Evolutionary conservation across 2,888 invertebrate species (phyloP).

Genomic region (Timema podura): DNA sequence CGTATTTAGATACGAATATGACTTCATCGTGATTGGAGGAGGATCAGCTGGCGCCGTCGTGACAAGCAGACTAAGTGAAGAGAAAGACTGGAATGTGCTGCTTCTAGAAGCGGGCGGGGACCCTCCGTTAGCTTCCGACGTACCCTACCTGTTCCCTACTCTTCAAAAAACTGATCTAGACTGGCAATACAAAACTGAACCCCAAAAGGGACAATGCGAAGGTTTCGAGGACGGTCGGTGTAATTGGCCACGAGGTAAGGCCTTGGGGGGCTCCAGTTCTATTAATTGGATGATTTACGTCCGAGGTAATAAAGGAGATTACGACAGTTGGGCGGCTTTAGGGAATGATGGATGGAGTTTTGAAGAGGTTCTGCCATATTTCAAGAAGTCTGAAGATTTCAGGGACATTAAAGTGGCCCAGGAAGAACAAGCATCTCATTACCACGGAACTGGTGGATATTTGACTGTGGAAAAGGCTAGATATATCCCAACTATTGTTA

Average conservation of each 20-base stretch:
- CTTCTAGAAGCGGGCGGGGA: slow-evolving; percentile 51
- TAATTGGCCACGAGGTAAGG: slow-evolving; percentile 57
- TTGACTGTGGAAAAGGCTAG: slow-evolving; percentile 46
- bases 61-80: slow-evolving; percentile 48
- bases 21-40: slow-evolving; percentile 49
- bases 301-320: slow-evolving; percentile 60
- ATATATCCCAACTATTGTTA: slow-evolving; percentile 48
- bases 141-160: background rate
- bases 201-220: slow-evolving; percentile 43
- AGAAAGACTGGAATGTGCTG: slow-evolving; percentile 8
- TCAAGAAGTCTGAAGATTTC: slow-evolving; percentile 45
- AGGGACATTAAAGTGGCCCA: slow-evolving; percentile 55
- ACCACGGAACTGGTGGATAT: slow-evolving; percentile 48
- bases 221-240: slow-evolving; percentile 43
- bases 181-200: slow-evolving; percentile 50
- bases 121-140: slow-evolving; percentile 28
- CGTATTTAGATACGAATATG: slow-evolving; percentile 33
- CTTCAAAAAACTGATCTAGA: slow-evolving; percentile 42
- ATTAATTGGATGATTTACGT: slow-evolving; percentile 64
- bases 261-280: slow-evolving; percentile 60
- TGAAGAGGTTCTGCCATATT: slow-evolving; percentile 47
- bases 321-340: slow-evolving; percentile 56
- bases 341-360: slow-evolving; percentile 62
- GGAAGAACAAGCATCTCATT: slow-evolving; percentile 46
- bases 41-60: slow-evolving; percentile 50